Conservation (phyloP, 2,797 vertebrate species). For the Hephaestus fuliginosus region DNA sequence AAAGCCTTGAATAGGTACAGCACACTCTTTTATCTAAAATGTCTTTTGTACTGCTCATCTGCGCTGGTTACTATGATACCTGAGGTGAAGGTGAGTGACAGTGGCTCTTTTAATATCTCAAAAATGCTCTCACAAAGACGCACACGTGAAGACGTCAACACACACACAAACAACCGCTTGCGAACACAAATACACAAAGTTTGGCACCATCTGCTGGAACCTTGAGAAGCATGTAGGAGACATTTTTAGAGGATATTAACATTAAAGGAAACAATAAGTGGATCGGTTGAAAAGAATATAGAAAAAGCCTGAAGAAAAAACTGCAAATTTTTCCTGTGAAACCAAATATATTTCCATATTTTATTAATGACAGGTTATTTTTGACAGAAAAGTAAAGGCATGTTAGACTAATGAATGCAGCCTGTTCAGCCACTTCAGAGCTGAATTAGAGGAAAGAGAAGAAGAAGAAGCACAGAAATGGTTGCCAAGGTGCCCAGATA, state of each 20-base stretch:
- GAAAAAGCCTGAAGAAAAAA: neutral
- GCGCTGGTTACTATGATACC: conserved; percentile 23
- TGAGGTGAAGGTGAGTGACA: conserved; percentile 48
- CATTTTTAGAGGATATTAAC: conserved; percentile 4
- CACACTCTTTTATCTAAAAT: conserved; percentile 25
- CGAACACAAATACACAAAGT: conserved; percentile 36
- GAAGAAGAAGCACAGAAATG: conserved; percentile 68
- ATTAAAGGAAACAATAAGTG: conserved; percentile 16
- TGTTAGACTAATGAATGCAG: conserved; percentile 46
- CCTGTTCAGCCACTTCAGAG: conserved; percentile 56
- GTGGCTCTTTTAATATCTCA: conserved; percentile 29
- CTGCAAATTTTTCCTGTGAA: neutral
- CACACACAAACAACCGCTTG: conserved; percentile 3
- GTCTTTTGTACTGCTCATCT: conserved; percentile 26
- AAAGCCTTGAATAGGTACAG: conserved; percentile 35
- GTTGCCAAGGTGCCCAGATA: conserved; percentile 82
- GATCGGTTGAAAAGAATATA: neutral
- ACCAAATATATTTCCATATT: conserved; percentile 5
- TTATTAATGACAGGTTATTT: conserved; percentile 21
- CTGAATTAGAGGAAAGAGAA: conserved; percentile 53
- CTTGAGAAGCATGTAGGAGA: conserved; percentile 27
- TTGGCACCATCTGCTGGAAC: conserved; percentile 78
- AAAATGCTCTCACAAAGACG: conserved; percentile 9
- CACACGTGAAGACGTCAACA: neutral
- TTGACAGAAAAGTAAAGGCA: conserved; percentile 25